Evolutionary conservation across 2,113 vertebrate genomes (phyloP).

Genomic region (Anolis sagrei): DNA sequence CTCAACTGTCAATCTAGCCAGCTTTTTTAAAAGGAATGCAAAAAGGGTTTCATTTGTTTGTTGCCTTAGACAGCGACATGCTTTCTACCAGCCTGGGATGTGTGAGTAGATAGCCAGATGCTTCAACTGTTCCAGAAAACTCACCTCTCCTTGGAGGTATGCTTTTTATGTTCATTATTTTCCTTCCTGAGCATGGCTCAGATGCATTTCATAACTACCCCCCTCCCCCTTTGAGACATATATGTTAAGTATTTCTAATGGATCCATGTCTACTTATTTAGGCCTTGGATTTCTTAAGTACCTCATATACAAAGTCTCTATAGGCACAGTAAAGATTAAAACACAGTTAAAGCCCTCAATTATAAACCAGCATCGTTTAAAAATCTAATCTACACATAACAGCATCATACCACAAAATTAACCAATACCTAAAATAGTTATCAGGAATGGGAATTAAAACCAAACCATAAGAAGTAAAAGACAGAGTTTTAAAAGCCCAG

Average conservation of each 20-base stretch:
- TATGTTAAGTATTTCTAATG: background rate
- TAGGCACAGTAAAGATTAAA: background rate
- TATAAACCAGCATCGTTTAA: background rate
- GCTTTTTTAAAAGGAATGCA: too few relatives aligned
- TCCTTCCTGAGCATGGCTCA: background rate
- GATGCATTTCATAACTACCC: background rate
- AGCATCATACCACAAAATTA: background rate
- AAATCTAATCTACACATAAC: background rate
- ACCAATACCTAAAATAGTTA: background rate
- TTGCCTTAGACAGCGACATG: background rate
- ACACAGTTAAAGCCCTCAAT: background rate
- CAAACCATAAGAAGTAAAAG: background rate
- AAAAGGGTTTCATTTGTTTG: background rate
- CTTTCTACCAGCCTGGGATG: background rate
- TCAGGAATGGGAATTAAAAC: background rate
- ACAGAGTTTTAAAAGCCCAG: too few relatives aligned
- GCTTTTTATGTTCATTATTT: background rate
- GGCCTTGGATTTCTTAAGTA: too few relatives aligned
- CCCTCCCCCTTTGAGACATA: background rate
- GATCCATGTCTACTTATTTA: background rate
- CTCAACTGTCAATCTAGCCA: too few relatives aligned
- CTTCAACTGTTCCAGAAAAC: too few relatives aligned
- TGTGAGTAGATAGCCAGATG: background rate
- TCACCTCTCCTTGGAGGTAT: background rate
- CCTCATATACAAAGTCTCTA: background rate